These are phyloP conservation scores for Mantis religiosa DNA, from an alignment of 2,888 invertebrate genomes.

Conservation along the genomic window DNA sequence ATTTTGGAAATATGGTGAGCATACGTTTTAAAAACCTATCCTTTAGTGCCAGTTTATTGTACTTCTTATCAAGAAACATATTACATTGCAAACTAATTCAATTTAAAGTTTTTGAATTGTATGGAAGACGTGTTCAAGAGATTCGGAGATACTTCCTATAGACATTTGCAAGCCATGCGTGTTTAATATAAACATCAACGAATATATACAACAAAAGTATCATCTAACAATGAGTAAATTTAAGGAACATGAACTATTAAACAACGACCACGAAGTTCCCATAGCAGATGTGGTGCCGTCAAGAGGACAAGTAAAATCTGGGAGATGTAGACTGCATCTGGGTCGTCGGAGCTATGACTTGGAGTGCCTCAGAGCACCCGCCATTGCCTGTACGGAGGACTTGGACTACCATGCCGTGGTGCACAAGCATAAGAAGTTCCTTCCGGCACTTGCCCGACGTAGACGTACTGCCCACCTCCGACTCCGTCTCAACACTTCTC, in stretches of 20 bases:
- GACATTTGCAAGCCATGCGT: too few species aligned
- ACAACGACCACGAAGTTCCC: background rate
- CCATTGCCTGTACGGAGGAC: background rate
- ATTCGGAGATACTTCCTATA: too few species aligned
- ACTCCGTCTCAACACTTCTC: constrained; percentile 16
- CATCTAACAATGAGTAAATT: background rate
- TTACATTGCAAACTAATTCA: too few species aligned
- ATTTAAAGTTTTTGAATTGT: too few species aligned
- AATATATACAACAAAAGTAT: background rate
- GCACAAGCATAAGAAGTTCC: background rate
- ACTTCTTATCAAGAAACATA: too few species aligned
- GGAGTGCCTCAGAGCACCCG: background rate
- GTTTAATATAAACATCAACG: too few species aligned
- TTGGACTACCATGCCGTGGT: background rate
- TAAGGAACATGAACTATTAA: background rate
- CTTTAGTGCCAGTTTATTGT: too few species aligned
- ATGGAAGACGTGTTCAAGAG: too few species aligned
- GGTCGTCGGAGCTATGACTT: background rate
- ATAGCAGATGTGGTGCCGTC: background rate
- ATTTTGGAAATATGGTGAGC: background rate
- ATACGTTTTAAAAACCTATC: background rate
- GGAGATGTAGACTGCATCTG: background rate
- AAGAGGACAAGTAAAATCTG: background rate
- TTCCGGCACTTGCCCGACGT: background rate
- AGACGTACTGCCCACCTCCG: background rate